phyloP scores from a whole-genome alignment of 2,888 invertebrate species.

The Brachypterus glaber region DNA sequence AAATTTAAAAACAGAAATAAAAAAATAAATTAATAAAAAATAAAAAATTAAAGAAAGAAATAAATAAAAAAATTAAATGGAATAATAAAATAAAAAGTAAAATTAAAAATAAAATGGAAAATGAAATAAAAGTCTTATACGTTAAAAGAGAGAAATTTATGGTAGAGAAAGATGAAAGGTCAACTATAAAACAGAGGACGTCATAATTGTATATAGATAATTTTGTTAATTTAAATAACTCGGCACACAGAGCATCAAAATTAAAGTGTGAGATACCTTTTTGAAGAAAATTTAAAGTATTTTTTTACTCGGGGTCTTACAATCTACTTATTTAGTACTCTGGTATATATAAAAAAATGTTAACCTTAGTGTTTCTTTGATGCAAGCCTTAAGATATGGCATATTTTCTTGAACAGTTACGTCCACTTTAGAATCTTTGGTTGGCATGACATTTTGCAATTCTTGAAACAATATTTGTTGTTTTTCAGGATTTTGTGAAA shows the following conservation, averaged over 20 bases:
- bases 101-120: background rate
- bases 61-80: slow-evolving; percentile 3
- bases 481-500: slow-evolving; percentile 59
- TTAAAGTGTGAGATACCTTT: too few relatives aligned
- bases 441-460: slow-evolving; percentile 48
- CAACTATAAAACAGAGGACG: background rate
- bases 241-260: too few relatives aligned
- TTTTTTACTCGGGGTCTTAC: too few relatives aligned
- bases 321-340: background rate
- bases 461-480: slow-evolving; percentile 58
- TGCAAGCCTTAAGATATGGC: slow-evolving; percentile 64
- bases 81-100: too few relatives aligned
- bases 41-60: slow-evolving; percentile 1
- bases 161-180: too few relatives aligned
- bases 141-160: too few relatives aligned
- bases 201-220: background rate
- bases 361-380: slow-evolving; percentile 67
- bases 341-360: slow-evolving; percentile 10
- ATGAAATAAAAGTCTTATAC: too few relatives aligned
- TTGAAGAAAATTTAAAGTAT: too few relatives aligned
- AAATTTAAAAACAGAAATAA: background rate
- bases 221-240: too few relatives aligned
- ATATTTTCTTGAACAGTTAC: slow-evolving; percentile 53
- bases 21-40: background rate
- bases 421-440: slow-evolving; percentile 46